A percentile compares a stretch with the other conserved stretches of the same genome.
phyloP scores from a whole-genome alignment of 2,888 invertebrate species.

The Agrochola lota region DNA sequence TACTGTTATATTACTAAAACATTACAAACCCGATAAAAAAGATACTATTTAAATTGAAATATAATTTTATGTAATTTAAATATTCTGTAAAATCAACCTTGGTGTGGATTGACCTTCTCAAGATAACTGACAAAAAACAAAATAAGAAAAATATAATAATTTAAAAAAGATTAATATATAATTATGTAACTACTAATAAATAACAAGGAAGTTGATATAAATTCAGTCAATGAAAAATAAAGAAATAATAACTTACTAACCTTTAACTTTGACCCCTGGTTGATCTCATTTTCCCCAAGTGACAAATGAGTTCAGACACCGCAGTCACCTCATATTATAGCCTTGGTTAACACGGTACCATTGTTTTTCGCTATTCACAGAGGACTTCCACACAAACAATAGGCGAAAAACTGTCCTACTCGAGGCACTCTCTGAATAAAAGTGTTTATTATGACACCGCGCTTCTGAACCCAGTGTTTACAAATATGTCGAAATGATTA shows the following conservation, averaged over 20 bases:
- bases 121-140: neutral
- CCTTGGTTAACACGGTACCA: slow-evolving; percentile 43
- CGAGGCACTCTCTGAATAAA: slow-evolving; percentile 33
- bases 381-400: slow-evolving; percentile 50
- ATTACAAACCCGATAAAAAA: neutral
- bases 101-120: neutral
- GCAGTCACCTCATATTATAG: slow-evolving; percentile 69
- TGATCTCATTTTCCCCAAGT: slow-evolving; percentile 66
- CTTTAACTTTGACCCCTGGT: slow-evolving; percentile 68
- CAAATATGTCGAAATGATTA: slow-evolving; percentile 75
- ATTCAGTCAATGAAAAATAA: slow-evolving; percentile 1
- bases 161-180: neutral
- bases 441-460: slow-evolving; percentile 65
- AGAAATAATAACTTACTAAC: slow-evolving; percentile 41
- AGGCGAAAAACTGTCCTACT: slow-evolving; percentile 32
- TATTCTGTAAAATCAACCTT: neutral
- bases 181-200: neutral
- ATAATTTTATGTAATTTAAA: no score
- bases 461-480: slow-evolving; percentile 73
- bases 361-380: slow-evolving; percentile 61
- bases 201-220: neutral
- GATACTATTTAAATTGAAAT: no score
- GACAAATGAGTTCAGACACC: slow-evolving; percentile 73
- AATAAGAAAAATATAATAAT: neutral
- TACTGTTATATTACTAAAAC: neutral